Conservation (phyloP, 2,113 vertebrate genomes). For the Mesoclemmys tuberculata region DNA sequence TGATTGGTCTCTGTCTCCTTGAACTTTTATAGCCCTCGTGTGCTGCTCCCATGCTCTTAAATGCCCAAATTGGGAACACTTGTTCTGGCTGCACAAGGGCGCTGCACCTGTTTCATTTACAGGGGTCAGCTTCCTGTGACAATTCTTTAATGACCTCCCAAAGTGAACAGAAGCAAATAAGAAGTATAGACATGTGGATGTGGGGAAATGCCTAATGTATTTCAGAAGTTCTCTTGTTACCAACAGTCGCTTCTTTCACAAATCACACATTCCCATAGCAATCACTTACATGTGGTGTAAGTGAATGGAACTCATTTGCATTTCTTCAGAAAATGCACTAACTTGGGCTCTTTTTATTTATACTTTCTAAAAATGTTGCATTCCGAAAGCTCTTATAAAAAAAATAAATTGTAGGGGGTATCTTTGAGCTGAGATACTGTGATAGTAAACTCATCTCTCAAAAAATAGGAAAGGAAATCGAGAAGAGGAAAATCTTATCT, state of each 20-base stretch:
- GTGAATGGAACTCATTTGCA: background rate
- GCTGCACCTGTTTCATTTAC: too few relatives aligned
- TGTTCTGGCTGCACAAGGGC: too few relatives aligned
- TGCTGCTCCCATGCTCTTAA: background rate
- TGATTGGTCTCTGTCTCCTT: background rate
- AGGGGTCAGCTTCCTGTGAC: too few relatives aligned
- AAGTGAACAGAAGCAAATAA: background rate
- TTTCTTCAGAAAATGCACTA: background rate
- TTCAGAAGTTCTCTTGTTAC: background rate
- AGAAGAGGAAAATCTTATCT: background rate
- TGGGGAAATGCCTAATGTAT: background rate
- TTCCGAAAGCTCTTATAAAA: background rate
- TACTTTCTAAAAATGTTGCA: background rate
- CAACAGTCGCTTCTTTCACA: background rate
- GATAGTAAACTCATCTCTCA: background rate
- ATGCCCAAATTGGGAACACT: background rate
- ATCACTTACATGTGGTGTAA: background rate
- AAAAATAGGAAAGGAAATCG: background rate
- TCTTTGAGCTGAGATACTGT: background rate
- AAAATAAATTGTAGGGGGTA: fast-evolving
- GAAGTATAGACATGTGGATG: background rate
- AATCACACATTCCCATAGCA: background rate
- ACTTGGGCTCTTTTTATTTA: background rate
- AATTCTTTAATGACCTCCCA: background rate
- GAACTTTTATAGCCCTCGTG: background rate